Conservation (phyloP, 2,797 vertebrate species). For the Trachurus trachurus region DNA sequence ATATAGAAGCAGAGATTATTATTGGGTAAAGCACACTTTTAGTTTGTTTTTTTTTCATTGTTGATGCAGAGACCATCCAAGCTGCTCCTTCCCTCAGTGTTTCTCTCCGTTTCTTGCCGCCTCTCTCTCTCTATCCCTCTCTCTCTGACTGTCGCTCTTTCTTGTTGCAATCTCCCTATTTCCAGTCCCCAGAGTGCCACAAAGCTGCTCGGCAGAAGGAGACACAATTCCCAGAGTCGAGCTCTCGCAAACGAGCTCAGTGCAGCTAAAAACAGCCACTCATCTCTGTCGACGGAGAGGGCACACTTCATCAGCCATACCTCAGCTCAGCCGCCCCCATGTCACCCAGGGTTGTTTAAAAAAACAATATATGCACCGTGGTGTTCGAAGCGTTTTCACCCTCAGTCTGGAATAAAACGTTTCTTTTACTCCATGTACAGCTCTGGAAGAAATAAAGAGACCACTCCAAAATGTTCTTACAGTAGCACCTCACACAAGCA, state of each 20-base stretch:
- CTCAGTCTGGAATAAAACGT: constrained; percentile 43
- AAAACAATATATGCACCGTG: constrained; percentile 22
- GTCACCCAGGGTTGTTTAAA: constrained; percentile 38
- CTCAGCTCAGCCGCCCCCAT: constrained; percentile 52
- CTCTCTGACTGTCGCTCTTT: constrained; percentile 46
- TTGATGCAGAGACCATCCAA: constrained; percentile 51
- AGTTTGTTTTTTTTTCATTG: constrained; percentile 26
- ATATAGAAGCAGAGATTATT: constrained; percentile 71
- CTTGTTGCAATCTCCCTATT: constrained; percentile 59
- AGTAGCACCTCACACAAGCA: too few relatives aligned
- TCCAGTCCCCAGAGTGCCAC: constrained; percentile 74
- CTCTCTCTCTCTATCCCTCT: constrained; percentile 19
- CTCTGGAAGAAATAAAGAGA: too few relatives aligned
- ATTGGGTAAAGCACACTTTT: constrained; percentile 55
- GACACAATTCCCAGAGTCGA: constrained; percentile 64
- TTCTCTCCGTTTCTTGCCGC: constrained; percentile 16
- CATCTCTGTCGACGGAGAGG: constrained; percentile 63
- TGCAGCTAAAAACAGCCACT: constrained; percentile 79
- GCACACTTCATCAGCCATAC: constrained; percentile 62
- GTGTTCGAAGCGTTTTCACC: constrained; percentile 41
- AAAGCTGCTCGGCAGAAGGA: constrained; percentile 66
- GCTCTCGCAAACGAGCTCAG: constrained; percentile 64
- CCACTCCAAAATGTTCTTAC: too few relatives aligned
- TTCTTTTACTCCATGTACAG: constrained; percentile 44
- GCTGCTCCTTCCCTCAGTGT: constrained; percentile 34